Evolutionary conservation across 2,888 invertebrate genomes (phyloP), one percentile per base, ranked within the genome.

Genomic region (Cataglyphis altisquamis): DNA sequence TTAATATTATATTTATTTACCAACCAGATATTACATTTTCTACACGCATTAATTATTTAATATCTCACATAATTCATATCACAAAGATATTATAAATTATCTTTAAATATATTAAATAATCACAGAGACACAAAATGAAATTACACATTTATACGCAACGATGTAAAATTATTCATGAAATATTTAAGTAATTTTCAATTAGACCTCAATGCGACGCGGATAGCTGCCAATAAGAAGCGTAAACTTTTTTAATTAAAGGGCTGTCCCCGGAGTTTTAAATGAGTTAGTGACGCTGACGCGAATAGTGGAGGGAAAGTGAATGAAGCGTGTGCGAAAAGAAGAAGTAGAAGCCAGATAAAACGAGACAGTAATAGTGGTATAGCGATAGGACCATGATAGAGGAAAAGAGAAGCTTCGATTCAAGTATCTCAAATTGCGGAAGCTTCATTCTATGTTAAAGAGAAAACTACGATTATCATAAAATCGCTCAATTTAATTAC

Each of bases 231-330:
- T 90, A 89, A 92, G 91, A 87, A 91, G 89, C 88, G 90, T 90
- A 89, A 93, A 93, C 91, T 93, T 93, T 93, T 93, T 92, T 92
- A 93, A 93, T 93, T 93, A 93, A 92, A 91, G 88, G 83, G 84
- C 87, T 84, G 89, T 88, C 85, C 81, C 39, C 41, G 32, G 91
- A 93, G 92, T 93, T 93, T 91, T 90, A 89, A 93, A 91, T 89
- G 90, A 92, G 90, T 92, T 91, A 88, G 88, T 82, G 83, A 82
- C 72, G 83, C 82, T 82, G 86, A 84, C 87, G 87, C 73, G 77
- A 81, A 81, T 62, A 36, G 77, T 55, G 12, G 72, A 66, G 52
- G 63, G 55, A 73, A 74, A 80, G 52, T 67, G 66, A 60, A 66
- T 41, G 68, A 57, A 60, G 81, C 62, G 62, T 45, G 36, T 68